phyloP scores from a whole-genome alignment of 2,888 invertebrate species.

The Tipula vernalis region DNA sequence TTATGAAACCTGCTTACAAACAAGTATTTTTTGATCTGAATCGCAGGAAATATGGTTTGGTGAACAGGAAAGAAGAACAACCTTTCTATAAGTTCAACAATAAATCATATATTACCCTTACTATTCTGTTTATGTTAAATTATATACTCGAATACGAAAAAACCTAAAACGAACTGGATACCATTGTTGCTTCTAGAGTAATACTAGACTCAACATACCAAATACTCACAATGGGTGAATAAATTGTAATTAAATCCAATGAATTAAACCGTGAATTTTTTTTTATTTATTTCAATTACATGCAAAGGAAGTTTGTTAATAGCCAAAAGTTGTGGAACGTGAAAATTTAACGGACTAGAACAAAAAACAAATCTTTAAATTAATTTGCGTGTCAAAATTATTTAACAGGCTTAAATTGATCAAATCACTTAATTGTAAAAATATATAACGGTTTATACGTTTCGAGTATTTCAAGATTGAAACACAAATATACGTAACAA shows the following conservation, averaged over 20 bases:
- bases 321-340: neutral
- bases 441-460: neutral
- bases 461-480: neutral
- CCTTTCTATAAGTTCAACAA: neutral
- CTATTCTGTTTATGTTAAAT: neutral
- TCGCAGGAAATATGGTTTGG: neutral
- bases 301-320: conserved; percentile 4
- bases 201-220: neutral
- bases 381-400: neutral
- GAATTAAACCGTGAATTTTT: neutral
- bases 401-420: neutral
- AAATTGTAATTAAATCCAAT: neutral
- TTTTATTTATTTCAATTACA: neutral
- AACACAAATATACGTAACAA: neutral
- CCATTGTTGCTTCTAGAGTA: neutral
- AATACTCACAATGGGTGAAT: neutral
- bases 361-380: neutral
- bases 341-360: neutral
- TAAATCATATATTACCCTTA: neutral
- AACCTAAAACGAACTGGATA: neutral
- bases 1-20: neutral
- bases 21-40: neutral
- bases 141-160: neutral
- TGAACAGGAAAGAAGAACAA: neutral
- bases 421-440: neutral